Percentiles rank a stretch among this genome's conserved stretches.
Evolutionary conservation across 2,797 vertebrate species (phyloP).

Genomic region (Onychomys leucogaster): DNA sequence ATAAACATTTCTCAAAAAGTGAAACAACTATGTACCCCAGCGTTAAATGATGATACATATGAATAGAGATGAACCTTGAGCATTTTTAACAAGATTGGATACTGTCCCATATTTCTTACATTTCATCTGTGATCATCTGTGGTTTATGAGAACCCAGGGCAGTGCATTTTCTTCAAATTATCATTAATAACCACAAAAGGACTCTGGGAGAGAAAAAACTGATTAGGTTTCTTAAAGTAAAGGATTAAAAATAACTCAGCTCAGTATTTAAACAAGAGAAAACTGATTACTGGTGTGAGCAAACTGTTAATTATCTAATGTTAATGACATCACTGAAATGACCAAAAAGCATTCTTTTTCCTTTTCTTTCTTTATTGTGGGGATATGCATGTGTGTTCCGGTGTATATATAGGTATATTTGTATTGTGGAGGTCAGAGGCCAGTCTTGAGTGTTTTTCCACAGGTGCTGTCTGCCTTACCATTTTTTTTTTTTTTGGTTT

Average conservation of each 20-base stretch:
- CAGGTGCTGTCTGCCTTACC: not conserved
- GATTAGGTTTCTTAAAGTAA: slow-evolving; percentile 53
- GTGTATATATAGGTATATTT: not conserved
- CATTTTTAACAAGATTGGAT: slow-evolving; percentile 33
- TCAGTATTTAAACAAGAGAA: slow-evolving; percentile 44
- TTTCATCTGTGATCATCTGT: not conserved
- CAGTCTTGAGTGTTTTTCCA: not conserved
- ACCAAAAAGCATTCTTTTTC: not conserved
- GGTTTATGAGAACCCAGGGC: not conserved
- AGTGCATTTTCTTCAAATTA: slow-evolving; percentile 12
- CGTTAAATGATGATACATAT: slow-evolving; percentile 32
- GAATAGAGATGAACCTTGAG: not conserved
- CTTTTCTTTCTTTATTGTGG: not conserved
- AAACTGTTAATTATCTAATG: slow-evolving; percentile 31
- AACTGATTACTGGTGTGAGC: not conserved
- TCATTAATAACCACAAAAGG: not conserved
- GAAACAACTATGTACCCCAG: not conserved
- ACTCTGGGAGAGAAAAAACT: slow-evolving; percentile 30
- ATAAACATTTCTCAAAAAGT: slow-evolving; percentile 37
- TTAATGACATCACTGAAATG: not conserved
- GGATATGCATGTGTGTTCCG: not conserved
- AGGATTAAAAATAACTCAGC: not conserved
- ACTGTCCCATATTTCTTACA: slow-evolving; percentile 21
- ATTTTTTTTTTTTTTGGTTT: not conserved
- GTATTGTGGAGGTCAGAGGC: not conserved